These are phyloP conservation scores for Molanna angustata DNA, from an alignment of 2,888 invertebrate genomes.

Conservation along the genomic window DNA sequence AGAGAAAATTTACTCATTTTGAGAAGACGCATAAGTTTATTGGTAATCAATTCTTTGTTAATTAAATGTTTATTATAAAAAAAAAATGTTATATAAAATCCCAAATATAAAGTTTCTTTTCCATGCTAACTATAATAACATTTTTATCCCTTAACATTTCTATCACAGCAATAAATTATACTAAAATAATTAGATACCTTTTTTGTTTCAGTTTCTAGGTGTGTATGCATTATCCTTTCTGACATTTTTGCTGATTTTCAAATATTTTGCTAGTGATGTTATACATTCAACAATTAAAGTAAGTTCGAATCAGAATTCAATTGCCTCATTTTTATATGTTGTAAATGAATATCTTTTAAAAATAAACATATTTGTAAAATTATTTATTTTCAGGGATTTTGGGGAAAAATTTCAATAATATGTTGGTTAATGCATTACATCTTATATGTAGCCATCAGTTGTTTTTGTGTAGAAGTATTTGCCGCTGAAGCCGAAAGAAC, in stretches of 20 bases:
- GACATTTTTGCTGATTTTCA: slow-evolving; percentile 5
- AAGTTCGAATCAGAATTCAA: too few relatives aligned
- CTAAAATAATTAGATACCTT: not conserved
- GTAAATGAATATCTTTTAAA: too few relatives aligned
- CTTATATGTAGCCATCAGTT: slow-evolving; percentile 8
- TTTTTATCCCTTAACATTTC: not conserved
- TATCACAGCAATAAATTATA: not conserved
- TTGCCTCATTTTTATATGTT: too few relatives aligned
- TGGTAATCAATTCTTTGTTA: too few relatives aligned
- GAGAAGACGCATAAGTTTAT: slow-evolving; percentile 4
- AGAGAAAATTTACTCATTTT: slow-evolving; percentile 2
- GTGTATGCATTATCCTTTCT: slow-evolving; percentile 8
- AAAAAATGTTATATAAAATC: too few relatives aligned
- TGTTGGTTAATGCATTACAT: slow-evolving; percentile 12
- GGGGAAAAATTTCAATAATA: not conserved
- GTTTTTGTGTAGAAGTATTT: slow-evolving; percentile 4
- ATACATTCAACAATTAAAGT: too few relatives aligned
- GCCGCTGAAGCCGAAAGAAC: slow-evolving; percentile 10
- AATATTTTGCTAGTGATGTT: slow-evolving; percentile 3
- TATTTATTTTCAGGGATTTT: not conserved
- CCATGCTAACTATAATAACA: too few relatives aligned
- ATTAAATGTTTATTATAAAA: not conserved
- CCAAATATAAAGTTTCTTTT: too few relatives aligned
- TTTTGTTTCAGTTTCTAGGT: slow-evolving; percentile 8
- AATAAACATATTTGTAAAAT: too few relatives aligned